These are phyloP conservation scores for Odontesthes bonariensis DNA, from an alignment of 2,113 vertebrate species.

Conservation along the genomic window DNA sequence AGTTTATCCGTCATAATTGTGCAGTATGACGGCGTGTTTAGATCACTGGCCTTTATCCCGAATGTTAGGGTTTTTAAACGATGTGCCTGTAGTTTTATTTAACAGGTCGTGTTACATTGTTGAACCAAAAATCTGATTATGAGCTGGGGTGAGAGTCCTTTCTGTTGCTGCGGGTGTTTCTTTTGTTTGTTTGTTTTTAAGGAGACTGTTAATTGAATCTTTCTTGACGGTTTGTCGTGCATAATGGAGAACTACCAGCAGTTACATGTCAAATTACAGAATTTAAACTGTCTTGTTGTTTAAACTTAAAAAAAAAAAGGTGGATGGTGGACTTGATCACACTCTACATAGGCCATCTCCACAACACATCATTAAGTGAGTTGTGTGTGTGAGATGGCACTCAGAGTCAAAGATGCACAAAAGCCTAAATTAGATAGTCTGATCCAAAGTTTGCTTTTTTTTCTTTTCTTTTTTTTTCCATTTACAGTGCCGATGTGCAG, in stretches of 20 bases:
- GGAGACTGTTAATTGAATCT: not conserved
- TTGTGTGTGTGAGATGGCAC: too few species aligned
- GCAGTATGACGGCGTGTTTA: conserved; percentile 46
- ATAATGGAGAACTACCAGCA: conserved; percentile 33
- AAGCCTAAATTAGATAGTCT: not conserved
- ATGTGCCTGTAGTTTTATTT: conserved; percentile 64
- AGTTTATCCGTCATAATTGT: conserved; percentile 11
- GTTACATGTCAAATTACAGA: conserved; percentile 25
- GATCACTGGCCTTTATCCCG: conserved; percentile 35
- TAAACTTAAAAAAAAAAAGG: not conserved
- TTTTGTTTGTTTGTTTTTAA: not conserved
- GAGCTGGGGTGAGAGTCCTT: not conserved
- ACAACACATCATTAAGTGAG: too few species aligned
- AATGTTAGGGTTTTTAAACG: conserved; percentile 67
- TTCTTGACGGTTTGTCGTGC: not conserved
- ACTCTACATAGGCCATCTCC: too few species aligned
- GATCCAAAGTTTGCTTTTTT: not conserved
- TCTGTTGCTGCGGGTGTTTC: conserved; percentile 2
- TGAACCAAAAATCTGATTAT: conserved; percentile 39
- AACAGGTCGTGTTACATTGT: conserved; percentile 53
- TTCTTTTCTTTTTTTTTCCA: not conserved
- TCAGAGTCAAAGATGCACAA: not conserved
- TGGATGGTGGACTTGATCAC: too few species aligned
- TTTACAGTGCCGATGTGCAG: not conserved
- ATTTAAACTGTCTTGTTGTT: not conserved